Evolutionary conservation across 2,888 invertebrate genomes (phyloP).

Genomic region (Caenorhabditis drosophilae): DNA sequence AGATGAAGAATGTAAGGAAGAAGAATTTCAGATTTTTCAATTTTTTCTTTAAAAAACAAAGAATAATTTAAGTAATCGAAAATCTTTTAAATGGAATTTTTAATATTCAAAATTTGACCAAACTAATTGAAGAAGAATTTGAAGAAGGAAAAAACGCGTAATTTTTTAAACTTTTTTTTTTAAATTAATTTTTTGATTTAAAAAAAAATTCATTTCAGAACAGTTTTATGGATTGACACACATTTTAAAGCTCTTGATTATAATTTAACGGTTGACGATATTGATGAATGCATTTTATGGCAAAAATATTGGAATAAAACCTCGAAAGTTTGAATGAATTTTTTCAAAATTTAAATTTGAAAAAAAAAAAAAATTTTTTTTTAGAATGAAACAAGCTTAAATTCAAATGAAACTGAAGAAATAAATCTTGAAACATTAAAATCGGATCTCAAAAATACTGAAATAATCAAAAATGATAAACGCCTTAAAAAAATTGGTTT

Average conservation of each 20-base stretch:
- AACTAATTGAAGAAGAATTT: slow-evolving; percentile 42
- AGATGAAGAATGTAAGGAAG: slow-evolving; percentile 5
- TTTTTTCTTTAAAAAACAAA: background rate
- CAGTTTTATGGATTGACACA: slow-evolving; percentile 63
- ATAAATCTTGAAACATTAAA: slow-evolving; percentile 13
- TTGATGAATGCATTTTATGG: slow-evolving; percentile 61
- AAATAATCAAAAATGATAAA: slow-evolving; percentile 51
- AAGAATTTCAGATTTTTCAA: background rate
- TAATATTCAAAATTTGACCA: slow-evolving; percentile 40
- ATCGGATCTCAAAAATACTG: slow-evolving; percentile 36
- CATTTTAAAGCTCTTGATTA: slow-evolving; percentile 61
- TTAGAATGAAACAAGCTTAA: slow-evolving; percentile 6
- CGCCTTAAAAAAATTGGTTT: slow-evolving; percentile 56
- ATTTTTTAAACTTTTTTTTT: too few species aligned
- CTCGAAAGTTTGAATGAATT: slow-evolving; percentile 1
- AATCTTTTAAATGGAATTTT: slow-evolving; percentile 35
- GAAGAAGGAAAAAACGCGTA: slow-evolving; percentile 40
- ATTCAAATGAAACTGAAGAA: slow-evolving; percentile 24
- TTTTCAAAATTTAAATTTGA: background rate
- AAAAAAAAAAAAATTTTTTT: slow-evolving; percentile 4
- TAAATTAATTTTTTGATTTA: too few species aligned
- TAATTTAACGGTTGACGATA: slow-evolving; percentile 50
- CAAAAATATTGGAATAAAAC: slow-evolving; percentile 53
- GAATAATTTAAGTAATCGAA: slow-evolving; percentile 32
- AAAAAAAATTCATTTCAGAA: too few species aligned